Conservation (phyloP, 1,140 invertebrate genomes). For the Ceratina japonica region DNA sequence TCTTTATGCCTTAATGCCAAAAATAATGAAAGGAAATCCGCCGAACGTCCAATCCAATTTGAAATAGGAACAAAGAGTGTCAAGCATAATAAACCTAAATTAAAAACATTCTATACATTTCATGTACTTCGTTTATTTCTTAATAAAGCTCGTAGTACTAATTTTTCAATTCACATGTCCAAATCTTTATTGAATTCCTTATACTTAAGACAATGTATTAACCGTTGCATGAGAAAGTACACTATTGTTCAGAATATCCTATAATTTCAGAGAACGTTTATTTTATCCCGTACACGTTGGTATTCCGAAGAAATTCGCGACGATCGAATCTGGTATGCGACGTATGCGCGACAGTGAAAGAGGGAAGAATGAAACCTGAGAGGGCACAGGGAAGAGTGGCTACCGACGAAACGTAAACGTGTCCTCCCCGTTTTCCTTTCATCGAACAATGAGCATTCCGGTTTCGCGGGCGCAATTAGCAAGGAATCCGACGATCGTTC, state of each 20-base stretch:
- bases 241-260: neutral
- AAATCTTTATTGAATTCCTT: neutral
- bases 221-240: neutral
- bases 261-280: neutral
- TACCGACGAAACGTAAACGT: conserved; percentile 22
- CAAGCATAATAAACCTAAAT: no score
- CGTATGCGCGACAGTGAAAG: conserved; percentile 39
- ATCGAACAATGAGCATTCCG: conserved; percentile 50
- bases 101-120: neutral
- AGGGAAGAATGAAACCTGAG: conserved; percentile 23
- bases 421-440: conserved; percentile 9
- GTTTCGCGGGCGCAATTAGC: conserved; percentile 42
- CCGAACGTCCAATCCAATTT: no score
- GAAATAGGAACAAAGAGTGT: no score
- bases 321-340: conserved; percentile 34
- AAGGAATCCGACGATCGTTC: conserved; percentile 33
- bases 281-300: neutral
- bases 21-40: neutral
- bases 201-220: neutral
- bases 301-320: conserved; percentile 20
- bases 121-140: no score
- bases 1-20: neutral
- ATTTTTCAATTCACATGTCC: no score
- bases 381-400: conserved; percentile 10
- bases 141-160: neutral